Percentiles rank a stretch among this genome's conserved stretches.
phyloP scores from a whole-genome alignment of 1,140 invertebrate species.

The Listronotus oregonensis region DNA sequence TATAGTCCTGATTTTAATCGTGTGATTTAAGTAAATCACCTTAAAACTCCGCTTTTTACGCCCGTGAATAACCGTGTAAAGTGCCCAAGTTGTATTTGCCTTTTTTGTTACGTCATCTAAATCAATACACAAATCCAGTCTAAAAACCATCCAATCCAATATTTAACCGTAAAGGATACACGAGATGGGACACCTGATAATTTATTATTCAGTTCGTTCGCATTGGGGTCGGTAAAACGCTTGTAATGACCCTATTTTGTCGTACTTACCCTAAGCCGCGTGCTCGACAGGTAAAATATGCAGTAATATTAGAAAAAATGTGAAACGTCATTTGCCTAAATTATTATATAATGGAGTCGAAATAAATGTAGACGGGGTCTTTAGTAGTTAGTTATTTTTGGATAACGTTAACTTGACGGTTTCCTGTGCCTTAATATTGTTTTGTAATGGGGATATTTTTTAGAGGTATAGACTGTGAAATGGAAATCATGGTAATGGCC shows the following conservation, averaged over 20 bases:
- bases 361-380: neutral
- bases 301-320: constrained; percentile 3
- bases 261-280: constrained; percentile 1
- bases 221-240: neutral
- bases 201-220: constrained; percentile 4
- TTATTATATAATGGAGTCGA: constrained; percentile 1
- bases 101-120: neutral
- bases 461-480: too few species aligned
- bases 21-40: too few species aligned
- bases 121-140: constrained; percentile 2
- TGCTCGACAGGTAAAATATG: constrained; percentile 12
- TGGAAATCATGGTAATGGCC: too few species aligned
- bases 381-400: too few species aligned
- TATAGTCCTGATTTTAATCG: too few species aligned
- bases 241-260: constrained; percentile 11
- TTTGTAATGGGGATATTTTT: too few species aligned
- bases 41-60: too few species aligned
- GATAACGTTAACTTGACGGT: too few species aligned
- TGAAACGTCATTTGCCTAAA: constrained; percentile 11
- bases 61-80: neutral
- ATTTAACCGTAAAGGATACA: constrained; percentile 1
- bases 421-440: too few species aligned
- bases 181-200: constrained; percentile 3
- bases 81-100: neutral
- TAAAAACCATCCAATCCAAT: constrained; percentile 1